Conservation (phyloP, 2,888 invertebrate genomes). For the Cosmorhoe ocellata region DNA sequence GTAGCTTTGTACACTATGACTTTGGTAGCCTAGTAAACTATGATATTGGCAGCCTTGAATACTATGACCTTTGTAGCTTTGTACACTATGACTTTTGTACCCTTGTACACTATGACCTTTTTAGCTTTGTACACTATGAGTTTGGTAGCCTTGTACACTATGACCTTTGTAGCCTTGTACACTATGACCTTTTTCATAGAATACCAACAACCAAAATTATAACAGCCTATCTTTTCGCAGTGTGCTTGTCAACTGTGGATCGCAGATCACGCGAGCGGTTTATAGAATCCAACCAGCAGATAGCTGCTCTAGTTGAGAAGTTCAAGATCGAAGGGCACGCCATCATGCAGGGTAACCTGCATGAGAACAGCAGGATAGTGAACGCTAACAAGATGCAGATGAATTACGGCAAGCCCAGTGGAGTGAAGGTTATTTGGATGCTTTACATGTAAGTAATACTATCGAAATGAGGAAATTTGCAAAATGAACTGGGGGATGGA, state of each 20-base stretch:
- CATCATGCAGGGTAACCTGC: slow-evolving; percentile 84
- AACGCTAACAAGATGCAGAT: slow-evolving; percentile 88
- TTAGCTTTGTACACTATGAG: too few species aligned
- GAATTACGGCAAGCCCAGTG: slow-evolving; percentile 88
- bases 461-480: too few species aligned
- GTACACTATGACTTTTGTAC: too few species aligned
- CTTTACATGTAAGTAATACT: slow-evolving; percentile 83
- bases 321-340: slow-evolving; percentile 93
- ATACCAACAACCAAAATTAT: too few species aligned
- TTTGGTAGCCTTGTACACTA: too few species aligned
- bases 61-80: too few species aligned
- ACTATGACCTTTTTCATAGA: too few species aligned
- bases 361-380: slow-evolving; percentile 81
- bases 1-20: slow-evolving; percentile 52
- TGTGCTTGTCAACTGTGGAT: slow-evolving; percentile 85
- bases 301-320: slow-evolving; percentile 94
- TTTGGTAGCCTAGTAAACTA: too few species aligned
- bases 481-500: too few species aligned
- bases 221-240: slow-evolving; percentile 38
- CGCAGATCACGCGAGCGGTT: slow-evolving; percentile 92
- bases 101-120: too few species aligned
- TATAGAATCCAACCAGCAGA: slow-evolving; percentile 96
- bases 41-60: too few species aligned
- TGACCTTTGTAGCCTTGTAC: too few species aligned
- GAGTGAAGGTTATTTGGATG: slow-evolving; percentile 85